Base-by-base conservation (phyloP, 2,113 vertebrate species). In the Phasianus colchicus region DNA sequence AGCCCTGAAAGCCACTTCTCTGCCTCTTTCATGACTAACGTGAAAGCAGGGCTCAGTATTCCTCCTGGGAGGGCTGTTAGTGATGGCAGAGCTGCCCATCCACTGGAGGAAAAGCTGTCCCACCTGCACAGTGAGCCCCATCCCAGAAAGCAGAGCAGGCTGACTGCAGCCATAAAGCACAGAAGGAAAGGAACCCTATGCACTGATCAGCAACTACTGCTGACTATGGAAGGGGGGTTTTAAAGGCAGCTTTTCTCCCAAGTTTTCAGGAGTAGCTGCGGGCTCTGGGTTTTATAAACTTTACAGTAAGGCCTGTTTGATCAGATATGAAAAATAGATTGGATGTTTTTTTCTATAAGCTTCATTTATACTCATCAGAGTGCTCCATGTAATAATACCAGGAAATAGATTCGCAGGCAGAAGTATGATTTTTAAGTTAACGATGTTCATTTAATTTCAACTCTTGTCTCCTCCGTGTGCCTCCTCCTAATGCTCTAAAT, bases 31-130 rank as follows among this genome's bases (percentile, higher is more conserved):
- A 96, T 18, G 13, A 85, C 66, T 20, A 93, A 0, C 18, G 87
- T 29, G 5, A 98, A 16, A 20, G 97, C 90, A 30, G 86, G 90
- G 13, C 70, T 70, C 60, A 98, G 50, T 9, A 95, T 70, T 13
- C 96, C 97, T 13, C 77, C 71, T 20, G 3, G 5, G n/a, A 32
- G 54, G 18, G 18, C 30, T 58, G 10, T 36, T 75, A 10, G 45
- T 11, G 5, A 5, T 1, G 40, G 29, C 47, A 32, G 36, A 58
- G 96, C 80, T 86, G 97, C 97, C 97, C 97, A 78, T n/a, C 97
- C 79, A 52, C 98, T 98, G 73, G 29, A 72, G 97, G 98, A 81
- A 98, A 98, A 67, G 47, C 58, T 43, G 82, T 96, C 98, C 98
- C 70, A 98, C 97, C 75, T 98, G 19, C 18, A 98, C 92, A 52